Conservation (phyloP, 2,888 invertebrate species). For the Sarcophaga carnaria region DNA sequence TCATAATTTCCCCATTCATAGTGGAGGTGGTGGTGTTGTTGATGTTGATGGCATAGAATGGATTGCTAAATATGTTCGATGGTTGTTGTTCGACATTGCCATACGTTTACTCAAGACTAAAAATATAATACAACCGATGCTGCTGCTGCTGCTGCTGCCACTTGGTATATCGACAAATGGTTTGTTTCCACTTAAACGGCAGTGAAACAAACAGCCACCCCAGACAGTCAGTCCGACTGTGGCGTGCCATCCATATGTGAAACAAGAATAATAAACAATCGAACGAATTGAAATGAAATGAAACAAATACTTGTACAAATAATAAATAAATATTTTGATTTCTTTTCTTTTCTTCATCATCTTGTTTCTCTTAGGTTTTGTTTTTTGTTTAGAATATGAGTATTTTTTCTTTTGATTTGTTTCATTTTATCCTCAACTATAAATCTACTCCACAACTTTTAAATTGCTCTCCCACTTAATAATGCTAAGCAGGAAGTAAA, state of each 20-base stretch:
- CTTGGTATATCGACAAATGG: constrained; percentile 57
- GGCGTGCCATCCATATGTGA: background rate
- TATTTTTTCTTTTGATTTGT: too few relatives aligned
- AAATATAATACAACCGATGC: background rate
- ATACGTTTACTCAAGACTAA: background rate
- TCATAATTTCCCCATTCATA: constrained; percentile 39
- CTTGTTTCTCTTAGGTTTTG: background rate
- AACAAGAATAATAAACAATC: constrained; percentile 32
- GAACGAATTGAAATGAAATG: constrained; percentile 13
- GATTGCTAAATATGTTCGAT: background rate
- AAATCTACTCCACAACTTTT: too few relatives aligned
- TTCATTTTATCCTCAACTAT: too few relatives aligned
- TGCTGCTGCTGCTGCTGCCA: background rate
- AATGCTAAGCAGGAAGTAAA: too few relatives aligned
- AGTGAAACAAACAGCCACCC: constrained; percentile 60
- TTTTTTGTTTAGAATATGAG: background rate
- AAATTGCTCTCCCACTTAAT: too few relatives aligned
- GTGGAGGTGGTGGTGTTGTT: constrained; percentile 57
- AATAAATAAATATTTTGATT: background rate
- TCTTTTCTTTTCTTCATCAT: background rate
- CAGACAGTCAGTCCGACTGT: constrained; percentile 52
- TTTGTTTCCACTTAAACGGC: constrained; percentile 55
- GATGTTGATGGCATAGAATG: background rate
- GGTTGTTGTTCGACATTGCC: background rate
- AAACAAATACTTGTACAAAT: background rate